phyloP scores from a whole-genome alignment of 2,888 invertebrate species.

The Crematogaster levior region DNA sequence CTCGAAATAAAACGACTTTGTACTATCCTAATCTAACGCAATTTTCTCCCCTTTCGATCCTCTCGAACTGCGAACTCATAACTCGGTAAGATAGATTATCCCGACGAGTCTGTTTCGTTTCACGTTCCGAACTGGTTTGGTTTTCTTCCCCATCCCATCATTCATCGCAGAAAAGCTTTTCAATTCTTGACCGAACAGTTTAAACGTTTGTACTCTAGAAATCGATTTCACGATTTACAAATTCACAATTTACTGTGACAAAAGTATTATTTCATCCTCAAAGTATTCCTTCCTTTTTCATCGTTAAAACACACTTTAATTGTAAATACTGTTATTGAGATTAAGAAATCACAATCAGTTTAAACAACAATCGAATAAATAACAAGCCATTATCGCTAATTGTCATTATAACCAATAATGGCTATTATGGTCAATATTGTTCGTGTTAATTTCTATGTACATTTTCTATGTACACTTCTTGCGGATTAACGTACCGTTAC shows the following conservation, averaged over 20 bases:
- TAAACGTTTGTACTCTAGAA: slow-evolving; percentile 26
- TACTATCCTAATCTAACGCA: slow-evolving; percentile 65
- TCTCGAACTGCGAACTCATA: slow-evolving; percentile 46
- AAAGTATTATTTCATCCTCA: not conserved
- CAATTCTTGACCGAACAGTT: slow-evolving; percentile 16
- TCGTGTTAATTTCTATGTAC: too few species aligned
- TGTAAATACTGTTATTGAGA: too few species aligned
- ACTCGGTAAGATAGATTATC: slow-evolving; percentile 58
- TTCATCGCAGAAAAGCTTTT: slow-evolving; percentile 8
- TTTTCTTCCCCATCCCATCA: not conserved
- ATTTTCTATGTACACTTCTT: too few species aligned
- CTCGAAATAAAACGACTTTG: slow-evolving; percentile 49
- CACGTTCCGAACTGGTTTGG: slow-evolving; percentile 28
- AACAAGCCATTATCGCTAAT: too few species aligned
- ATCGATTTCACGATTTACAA: slow-evolving; percentile 17
- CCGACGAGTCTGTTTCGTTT: slow-evolving; percentile 53
- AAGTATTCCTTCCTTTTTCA: not conserved
- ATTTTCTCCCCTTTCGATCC: slow-evolving; percentile 63
- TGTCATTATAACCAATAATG: too few species aligned
- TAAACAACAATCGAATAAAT: too few species aligned
- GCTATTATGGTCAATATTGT: too few species aligned
- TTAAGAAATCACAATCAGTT: too few species aligned
- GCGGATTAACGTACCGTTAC: too few species aligned
- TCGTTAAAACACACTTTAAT: not conserved
- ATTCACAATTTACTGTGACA: too few species aligned